Evolutionary conservation across 2,113 vertebrate genomes (phyloP), one percentile per base, ranked within the genome.

Genomic region (Tachysurus vachellii): DNA sequence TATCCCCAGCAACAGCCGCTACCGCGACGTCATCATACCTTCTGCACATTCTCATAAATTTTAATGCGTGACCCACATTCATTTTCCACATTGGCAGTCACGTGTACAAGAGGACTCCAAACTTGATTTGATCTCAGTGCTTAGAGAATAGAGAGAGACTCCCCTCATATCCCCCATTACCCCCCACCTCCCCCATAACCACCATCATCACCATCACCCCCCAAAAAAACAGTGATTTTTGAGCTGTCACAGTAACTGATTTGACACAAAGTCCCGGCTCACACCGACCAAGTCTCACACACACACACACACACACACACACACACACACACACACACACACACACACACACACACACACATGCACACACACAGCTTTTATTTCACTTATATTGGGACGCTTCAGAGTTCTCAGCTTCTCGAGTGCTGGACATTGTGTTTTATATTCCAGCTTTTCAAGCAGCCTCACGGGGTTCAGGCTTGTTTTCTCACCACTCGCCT

Each of bases 1-100:
- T 86, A 83, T 88, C 82, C 87, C 89, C 80, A 86, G 89, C 88
- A 89, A 89, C 88, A 90, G 92, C 91, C 82, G 56, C 91, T 89
- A 92, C 88, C 92, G 92, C 89, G 90, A 92, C 92, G 91, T 93
- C 92, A 92, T 91, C 92, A 90, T 91, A 91, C 91, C 92, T 87
- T 92, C 92, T 93, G 92, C 91, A 92, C 80, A n/a, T 61, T 73
- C 92, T 92, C 93, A 93, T 94, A 88, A 85, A 94, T 94, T 93
- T 94, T 94, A 95, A 94, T 94, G 93, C 91, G 87, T 94, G 94
- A 94, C 94, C 94, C 94, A 95, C 93, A 94, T 95, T 94, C 91
- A 89, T 88, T 83, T 50, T 57, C 47, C 85, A 91, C 90, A 89
- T 85, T 87, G 91, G 87, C 91, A 85, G 88, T 89, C 89, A 91